phyloP scores from a whole-genome alignment of 2,797 vertebrate genomes.

The Pangasius macronema region DNA sequence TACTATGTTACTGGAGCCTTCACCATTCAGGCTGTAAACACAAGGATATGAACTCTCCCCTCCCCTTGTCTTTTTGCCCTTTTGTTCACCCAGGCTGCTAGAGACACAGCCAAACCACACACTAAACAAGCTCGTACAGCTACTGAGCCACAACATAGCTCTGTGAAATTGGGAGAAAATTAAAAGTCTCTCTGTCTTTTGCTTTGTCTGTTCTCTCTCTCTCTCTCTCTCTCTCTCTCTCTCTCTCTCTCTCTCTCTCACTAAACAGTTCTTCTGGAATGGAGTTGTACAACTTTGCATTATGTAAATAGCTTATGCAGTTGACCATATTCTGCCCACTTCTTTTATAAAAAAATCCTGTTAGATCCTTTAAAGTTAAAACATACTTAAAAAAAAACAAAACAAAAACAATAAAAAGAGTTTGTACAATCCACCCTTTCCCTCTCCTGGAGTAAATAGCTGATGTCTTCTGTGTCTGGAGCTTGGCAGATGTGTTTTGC shows the following conservation, averaged over 20 bases:
- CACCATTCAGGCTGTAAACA: conserved; percentile 57
- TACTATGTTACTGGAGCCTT: background rate
- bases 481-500: conserved; percentile 76
- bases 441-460: conserved; percentile 36
- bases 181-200: conserved; percentile 13
- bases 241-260: too few relatives aligned
- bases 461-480: conserved; percentile 64
- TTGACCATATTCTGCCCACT: background rate
- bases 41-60: conserved; percentile 58
- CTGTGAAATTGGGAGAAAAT: conserved; percentile 66
- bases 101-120: conserved; percentile 67
- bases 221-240: conserved; percentile 3
- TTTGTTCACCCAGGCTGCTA: conserved; percentile 67
- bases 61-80: conserved; percentile 58
- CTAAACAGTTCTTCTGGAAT: conserved; percentile 8
- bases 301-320: background rate
- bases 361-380: background rate
- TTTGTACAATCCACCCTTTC: background rate
- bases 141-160: conserved; percentile 65
- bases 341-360: background rate
- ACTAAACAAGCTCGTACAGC: conserved; percentile 66
- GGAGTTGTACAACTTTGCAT: conserved; percentile 21
- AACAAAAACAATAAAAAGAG: background rate
- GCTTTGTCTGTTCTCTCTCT: conserved; percentile 46
- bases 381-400: background rate